These are phyloP conservation scores for Phocoena phocoena DNA, from an alignment of 2,113 vertebrate genomes.

Conservation along the genomic window DNA sequence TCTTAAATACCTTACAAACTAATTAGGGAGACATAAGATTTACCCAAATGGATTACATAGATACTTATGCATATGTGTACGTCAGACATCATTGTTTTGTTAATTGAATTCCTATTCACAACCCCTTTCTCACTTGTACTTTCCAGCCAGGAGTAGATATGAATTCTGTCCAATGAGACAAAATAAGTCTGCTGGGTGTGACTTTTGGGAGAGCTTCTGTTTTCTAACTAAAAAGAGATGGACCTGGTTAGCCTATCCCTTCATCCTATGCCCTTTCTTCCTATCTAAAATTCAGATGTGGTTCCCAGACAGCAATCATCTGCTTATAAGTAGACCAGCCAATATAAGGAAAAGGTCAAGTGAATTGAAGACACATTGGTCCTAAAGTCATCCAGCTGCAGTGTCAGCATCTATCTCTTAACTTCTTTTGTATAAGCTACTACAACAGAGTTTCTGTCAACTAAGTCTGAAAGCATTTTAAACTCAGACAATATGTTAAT, in stretches of 20 bases:
- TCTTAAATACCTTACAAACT: not conserved
- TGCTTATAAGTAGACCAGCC: not conserved
- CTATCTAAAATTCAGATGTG: not conserved
- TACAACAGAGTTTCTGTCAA: not conserved
- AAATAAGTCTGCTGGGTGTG: not conserved
- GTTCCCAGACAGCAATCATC: not conserved
- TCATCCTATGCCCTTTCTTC: not conserved
- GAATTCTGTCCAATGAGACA: not conserved
- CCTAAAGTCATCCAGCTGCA: not conserved
- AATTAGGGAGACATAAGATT: not conserved
- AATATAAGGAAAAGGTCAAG: not conserved
- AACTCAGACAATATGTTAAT: not conserved
- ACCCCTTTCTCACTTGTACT: not conserved
- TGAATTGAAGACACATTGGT: not conserved
- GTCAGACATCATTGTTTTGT: not conserved
- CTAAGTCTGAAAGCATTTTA: not conserved
- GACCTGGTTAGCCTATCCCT: not conserved
- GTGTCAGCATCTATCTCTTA: not conserved
- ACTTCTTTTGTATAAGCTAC: not conserved
- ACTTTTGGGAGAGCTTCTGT: not conserved
- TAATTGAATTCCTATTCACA: not conserved
- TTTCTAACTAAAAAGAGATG: not conserved
- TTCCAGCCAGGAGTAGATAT: not conserved
- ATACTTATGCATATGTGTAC: not conserved
- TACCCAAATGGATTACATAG: not conserved